These are phyloP conservation scores for Gobionotothen gibberifrons DNA, from an alignment of 2,797 vertebrate genomes.

Conservation along the genomic window DNA sequence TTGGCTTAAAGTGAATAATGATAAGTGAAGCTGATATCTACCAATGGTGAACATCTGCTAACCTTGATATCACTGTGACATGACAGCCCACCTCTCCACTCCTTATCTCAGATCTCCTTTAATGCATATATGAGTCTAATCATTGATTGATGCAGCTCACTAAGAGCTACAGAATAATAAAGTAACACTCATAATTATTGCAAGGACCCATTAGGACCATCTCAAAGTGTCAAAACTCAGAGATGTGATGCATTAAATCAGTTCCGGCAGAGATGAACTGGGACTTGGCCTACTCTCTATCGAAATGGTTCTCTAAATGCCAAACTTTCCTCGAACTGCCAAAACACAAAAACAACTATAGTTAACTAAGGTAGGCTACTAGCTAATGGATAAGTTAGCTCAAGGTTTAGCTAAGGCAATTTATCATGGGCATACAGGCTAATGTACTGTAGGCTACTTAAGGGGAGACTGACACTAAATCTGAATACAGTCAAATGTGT, in stretches of 20 bases:
- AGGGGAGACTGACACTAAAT: too few relatives aligned
- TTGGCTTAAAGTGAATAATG: slow-evolving; percentile 23
- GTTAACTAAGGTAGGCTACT: too few relatives aligned
- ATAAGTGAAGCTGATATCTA: slow-evolving; percentile 31
- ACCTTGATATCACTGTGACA: slow-evolving; percentile 29
- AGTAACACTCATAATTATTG: slow-evolving; percentile 72
- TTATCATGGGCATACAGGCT: too few relatives aligned
- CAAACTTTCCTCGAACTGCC: slow-evolving; percentile 10
- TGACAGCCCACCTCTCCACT: slow-evolving; percentile 2
- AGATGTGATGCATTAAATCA: slow-evolving; percentile 35
- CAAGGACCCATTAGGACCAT: slow-evolving; percentile 63
- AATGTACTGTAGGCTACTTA: too few relatives aligned
- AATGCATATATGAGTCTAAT: slow-evolving; percentile 50
- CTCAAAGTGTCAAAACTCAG: slow-evolving; percentile 55
- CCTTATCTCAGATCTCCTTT: slow-evolving; percentile 32
- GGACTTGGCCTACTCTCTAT: slow-evolving; percentile 14
- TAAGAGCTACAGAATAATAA: slow-evolving; percentile 66
- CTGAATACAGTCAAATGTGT: too few relatives aligned
- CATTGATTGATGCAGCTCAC: slow-evolving; percentile 55
- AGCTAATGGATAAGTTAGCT: too few relatives aligned
- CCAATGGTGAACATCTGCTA: slow-evolving; percentile 37
- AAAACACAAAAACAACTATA: too few relatives aligned
- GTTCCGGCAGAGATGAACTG: slow-evolving; percentile 37
- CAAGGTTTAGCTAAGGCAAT: too few relatives aligned
- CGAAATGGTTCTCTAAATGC: slow-evolving; percentile 18